Evolutionary conservation across 2,113 vertebrate species (phyloP).

Genomic region (Bos javanicus): DNA sequence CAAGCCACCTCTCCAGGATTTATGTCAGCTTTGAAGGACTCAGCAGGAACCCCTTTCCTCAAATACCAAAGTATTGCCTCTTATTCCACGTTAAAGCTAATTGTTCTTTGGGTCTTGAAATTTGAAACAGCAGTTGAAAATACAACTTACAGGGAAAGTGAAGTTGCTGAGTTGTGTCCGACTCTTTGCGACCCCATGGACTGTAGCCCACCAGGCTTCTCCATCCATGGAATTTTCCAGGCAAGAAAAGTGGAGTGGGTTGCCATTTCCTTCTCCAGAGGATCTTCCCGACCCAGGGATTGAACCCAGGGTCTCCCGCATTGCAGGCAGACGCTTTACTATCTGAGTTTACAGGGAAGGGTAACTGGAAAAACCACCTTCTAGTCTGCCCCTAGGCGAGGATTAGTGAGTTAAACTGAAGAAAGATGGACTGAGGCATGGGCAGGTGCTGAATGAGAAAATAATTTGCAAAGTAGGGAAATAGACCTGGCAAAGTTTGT

Average conservation of each 20-base stretch:
- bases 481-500: background rate
- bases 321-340: background rate
- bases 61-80: background rate
- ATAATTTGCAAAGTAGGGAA: background rate
- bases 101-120: background rate
- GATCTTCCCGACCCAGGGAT: background rate
- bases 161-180: background rate
- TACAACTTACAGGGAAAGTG: background rate
- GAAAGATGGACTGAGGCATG: background rate
- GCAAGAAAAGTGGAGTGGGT: no score
- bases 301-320: accelerated
- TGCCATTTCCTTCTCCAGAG: background rate
- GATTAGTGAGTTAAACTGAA: background rate
- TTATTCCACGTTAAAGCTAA: background rate
- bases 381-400: background rate
- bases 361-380: background rate
- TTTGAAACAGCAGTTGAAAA: background rate
- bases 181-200: background rate
- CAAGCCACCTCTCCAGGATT: background rate
- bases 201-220: background rate
- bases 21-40: background rate
- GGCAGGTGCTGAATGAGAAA: background rate
- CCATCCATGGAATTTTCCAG: no score
- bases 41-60: background rate
- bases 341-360: background rate